Evolutionary conservation across 2,113 vertebrate genomes (phyloP), one percentile per base, ranked within the genome.

Genomic region (Solea senegalensis): DNA sequence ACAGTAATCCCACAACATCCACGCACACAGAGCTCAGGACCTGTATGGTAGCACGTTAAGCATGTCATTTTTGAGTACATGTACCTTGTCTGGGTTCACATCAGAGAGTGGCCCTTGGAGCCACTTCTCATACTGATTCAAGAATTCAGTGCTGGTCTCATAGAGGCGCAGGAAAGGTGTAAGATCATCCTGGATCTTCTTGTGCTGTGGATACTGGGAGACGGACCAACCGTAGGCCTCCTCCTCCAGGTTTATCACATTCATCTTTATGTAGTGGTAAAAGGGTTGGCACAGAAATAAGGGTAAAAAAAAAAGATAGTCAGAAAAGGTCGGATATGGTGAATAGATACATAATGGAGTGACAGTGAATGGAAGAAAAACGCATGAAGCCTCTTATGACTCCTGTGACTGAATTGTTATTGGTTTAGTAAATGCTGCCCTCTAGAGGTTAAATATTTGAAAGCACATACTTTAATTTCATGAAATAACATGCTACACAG

Each of bases 161-260:
- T 93, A 97, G 44, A 97, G 94, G 16, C 45, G 81, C 69, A 98
- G 93, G 72, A 94, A 97, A 0, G 95, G 95, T 40, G 90, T 90
- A 67, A 97, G 88, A 9, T 70, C 73, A 54, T 96, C 95, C 70
- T 93, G 92, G 56, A 93, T 89, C 69, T 84, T 93, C 91, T 95
- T 97, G 44, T 92, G 86, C 58, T 94, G 90, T 15, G 95, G 95
- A 69, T 96, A 97, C 72, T 95, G 87, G 51, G 95, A 95, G 14
- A 93, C 46, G 21, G 90, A 34, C 95, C 95, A 97, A 53, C 93
- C 93, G 52, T 90, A 97, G 1, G 94, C 91, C 74, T 96, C 95
- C 50, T 97, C 96, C 69, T 98, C 96, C 8, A 75, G 75, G 86
- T 96, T 97, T 66, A 97, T 92, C 44, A 93, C 90, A 52, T 95